phyloP scores from a whole-genome alignment of 2,797 vertebrate genomes.

The Poeciliopsis turneri region DNA sequence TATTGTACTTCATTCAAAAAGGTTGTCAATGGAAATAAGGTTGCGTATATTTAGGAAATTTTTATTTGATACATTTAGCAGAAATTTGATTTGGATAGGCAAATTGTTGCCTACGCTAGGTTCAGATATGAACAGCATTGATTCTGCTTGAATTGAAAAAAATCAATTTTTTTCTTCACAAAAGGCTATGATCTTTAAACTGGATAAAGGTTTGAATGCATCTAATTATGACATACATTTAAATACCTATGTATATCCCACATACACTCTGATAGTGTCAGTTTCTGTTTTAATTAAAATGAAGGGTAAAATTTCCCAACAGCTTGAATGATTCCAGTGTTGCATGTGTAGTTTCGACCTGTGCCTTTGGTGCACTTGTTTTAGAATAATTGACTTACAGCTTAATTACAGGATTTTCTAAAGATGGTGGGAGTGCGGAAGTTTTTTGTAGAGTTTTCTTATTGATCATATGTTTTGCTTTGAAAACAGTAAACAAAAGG shows the following conservation, averaged over 20 bases:
- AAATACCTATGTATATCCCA: background rate
- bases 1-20: background rate
- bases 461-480: background rate
- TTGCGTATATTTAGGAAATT: background rate
- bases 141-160: background rate
- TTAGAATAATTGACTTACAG: background rate
- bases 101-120: background rate
- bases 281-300: background rate
- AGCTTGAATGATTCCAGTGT: background rate
- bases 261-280: background rate
- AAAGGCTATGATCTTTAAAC: background rate
- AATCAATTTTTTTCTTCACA: background rate
- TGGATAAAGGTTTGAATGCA: background rate
- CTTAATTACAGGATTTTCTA: background rate
- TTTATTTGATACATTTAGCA: background rate
- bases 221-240: background rate
- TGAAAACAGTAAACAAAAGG: background rate
- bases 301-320: background rate
- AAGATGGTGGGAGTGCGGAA: background rate
- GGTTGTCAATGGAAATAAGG: conserved; percentile 2
- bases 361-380: background rate
- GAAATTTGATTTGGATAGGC: background rate
- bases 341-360: background rate
- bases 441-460: background rate
- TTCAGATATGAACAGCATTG: background rate